phyloP scores from a whole-genome alignment of 2,113 vertebrate genomes.

The Lutjanus erythropterus region DNA sequence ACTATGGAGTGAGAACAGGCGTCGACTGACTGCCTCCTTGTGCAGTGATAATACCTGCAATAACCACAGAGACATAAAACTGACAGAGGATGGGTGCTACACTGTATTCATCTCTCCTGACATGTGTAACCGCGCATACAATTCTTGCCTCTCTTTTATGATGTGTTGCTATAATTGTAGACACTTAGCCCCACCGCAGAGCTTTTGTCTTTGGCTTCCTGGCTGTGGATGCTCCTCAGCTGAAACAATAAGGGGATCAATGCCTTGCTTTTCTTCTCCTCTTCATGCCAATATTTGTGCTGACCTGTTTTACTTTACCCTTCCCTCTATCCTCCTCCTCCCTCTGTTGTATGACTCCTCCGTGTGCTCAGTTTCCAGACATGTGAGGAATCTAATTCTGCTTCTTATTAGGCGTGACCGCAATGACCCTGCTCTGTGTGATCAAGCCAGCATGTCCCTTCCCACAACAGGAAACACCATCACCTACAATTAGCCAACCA shows the following conservation, averaged over 20 bases:
- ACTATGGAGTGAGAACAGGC: constrained; percentile 55
- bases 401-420: constrained; percentile 77
- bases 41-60: constrained; percentile 68
- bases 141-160: constrained; percentile 53
- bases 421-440: constrained; percentile 58
- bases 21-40: constrained; percentile 50
- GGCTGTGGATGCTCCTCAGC: constrained; percentile 68
- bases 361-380: constrained; percentile 58
- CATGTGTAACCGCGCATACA: constrained; percentile 59
- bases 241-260: constrained; percentile 80
- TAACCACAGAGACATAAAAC: constrained; percentile 63
- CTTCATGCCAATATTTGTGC: constrained; percentile 67
- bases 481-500: constrained; percentile 76
- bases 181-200: constrained; percentile 69
- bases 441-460: constrained; percentile 67
- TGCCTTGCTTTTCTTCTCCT: constrained; percentile 54
- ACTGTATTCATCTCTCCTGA: constrained; percentile 62
- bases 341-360: constrained; percentile 54
- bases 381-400: constrained; percentile 77
- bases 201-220: constrained; percentile 65
- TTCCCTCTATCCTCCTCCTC: constrained; percentile 7
- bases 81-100: constrained; percentile 58
- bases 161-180: constrained; percentile 67
- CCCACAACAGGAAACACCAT: constrained; percentile 76
- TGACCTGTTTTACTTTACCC: constrained; percentile 60